Conservation (phyloP, 2,888 invertebrate genomes). For the Xestia ashworthii region DNA sequence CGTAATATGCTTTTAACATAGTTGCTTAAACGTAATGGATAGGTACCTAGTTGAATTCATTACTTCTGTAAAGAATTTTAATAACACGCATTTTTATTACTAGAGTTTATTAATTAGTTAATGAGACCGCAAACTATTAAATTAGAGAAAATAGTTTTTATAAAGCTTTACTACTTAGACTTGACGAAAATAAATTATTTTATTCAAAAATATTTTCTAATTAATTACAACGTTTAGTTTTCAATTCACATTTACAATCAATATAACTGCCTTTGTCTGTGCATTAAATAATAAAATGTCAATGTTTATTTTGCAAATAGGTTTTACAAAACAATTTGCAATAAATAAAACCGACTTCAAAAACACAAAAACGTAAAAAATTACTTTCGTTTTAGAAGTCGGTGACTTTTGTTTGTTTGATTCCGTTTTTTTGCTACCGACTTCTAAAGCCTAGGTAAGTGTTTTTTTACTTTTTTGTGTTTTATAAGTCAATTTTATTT, state of each 20-base stretch:
- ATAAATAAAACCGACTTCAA: too few species aligned
- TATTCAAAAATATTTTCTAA: background rate
- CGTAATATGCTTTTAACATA: constrained; percentile 12
- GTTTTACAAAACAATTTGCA: too few species aligned
- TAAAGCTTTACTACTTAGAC: background rate
- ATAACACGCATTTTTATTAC: background rate
- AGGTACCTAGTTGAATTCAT: constrained; percentile 4
- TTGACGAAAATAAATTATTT: constrained; percentile 4
- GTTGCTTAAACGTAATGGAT: background rate
- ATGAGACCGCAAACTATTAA: background rate
- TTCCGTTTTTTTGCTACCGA: too few species aligned
- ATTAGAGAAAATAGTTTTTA: constrained; percentile 1
- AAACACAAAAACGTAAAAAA: too few species aligned
- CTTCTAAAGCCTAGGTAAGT: too few species aligned
- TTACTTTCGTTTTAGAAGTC: too few species aligned
- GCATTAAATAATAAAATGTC: background rate
- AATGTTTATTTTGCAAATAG: too few species aligned
- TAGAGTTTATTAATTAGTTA: background rate
- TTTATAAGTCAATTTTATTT: too few species aligned
- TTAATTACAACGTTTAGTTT: too few species aligned
- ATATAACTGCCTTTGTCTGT: background rate
- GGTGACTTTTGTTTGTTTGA: too few species aligned
- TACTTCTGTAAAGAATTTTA: constrained; percentile 14
- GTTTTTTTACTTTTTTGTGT: too few species aligned
- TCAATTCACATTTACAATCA: background rate